phyloP scores from a whole-genome alignment of 2,797 vertebrate species.

The Lindbergichthys nudifrons region DNA sequence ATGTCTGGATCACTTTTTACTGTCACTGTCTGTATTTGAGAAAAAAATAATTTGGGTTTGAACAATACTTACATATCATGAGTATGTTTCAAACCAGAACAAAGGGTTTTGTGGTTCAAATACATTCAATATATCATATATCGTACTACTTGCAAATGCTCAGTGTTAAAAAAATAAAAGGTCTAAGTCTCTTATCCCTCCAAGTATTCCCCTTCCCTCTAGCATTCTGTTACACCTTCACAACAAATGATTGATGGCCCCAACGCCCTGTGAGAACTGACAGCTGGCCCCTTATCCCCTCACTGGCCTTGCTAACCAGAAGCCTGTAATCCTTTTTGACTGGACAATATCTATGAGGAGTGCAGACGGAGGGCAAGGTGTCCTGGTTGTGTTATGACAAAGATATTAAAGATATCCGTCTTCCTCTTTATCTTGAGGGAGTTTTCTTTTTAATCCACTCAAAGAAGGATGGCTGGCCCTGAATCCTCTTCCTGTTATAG shows the following conservation, averaged over 20 bases:
- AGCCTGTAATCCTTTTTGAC: slow-evolving; percentile 59
- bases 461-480: neutral
- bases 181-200: neutral
- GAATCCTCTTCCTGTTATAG: slow-evolving; percentile 30
- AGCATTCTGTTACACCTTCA: neutral
- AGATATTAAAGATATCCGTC: slow-evolving; percentile 74
- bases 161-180: neutral
- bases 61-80: neutral
- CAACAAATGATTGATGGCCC: slow-evolving; percentile 37
- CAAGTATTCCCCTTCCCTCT: neutral
- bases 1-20: neutral
- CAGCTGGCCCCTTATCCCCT: slow-evolving; percentile 30
- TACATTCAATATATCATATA: slow-evolving; percentile 14
- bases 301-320: slow-evolving; percentile 40
- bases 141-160: neutral
- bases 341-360: slow-evolving; percentile 43
- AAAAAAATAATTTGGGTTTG: neutral
- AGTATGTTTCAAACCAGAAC: neutral
- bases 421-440: slow-evolving; percentile 58
- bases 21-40: neutral
- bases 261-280: slow-evolving; percentile 32
- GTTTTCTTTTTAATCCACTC: slow-evolving; percentile 47
- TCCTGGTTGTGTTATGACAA: slow-evolving; percentile 50
- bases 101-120: neutral
- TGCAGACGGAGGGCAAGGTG: slow-evolving; percentile 27